Conservation (phyloP, 2,113 vertebrate species). For the Chamaea fasciata region DNA sequence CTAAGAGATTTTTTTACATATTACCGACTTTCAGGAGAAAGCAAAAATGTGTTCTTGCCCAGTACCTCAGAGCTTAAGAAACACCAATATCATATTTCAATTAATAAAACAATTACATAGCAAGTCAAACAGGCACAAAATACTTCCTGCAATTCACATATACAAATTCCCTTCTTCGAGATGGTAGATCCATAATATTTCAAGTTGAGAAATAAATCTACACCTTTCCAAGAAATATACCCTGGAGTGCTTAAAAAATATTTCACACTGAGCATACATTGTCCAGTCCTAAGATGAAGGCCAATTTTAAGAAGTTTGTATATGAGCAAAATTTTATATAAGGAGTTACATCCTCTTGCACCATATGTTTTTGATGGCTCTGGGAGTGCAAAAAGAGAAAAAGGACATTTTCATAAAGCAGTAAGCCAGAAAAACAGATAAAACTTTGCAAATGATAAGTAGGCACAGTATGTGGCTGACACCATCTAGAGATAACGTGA, state of each 20-base stretch:
- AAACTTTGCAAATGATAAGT: background rate
- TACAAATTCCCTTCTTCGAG: background rate
- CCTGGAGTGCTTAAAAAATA: conserved; percentile 21
- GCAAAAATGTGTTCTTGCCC: background rate
- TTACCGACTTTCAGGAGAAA: background rate
- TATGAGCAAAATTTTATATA: background rate
- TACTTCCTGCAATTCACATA: background rate
- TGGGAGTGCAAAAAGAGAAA: conserved; percentile 14
- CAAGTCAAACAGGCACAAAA: background rate
- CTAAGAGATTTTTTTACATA: background rate
- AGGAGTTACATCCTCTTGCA: background rate
- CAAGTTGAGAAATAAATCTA: background rate
- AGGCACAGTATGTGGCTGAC: background rate
- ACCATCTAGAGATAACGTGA: background rate
- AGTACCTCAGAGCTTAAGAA: background rate
- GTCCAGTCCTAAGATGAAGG: background rate
- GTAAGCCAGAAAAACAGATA: background rate
- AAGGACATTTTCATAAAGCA: background rate
- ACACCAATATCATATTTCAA: background rate
- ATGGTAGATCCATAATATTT: background rate
- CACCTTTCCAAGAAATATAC: background rate
- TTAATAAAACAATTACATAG: background rate
- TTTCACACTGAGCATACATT: background rate
- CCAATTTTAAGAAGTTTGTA: background rate
- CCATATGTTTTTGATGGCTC: background rate